Base-by-base conservation (phyloP, 2,797 vertebrate genomes). In the Pangasius macronema region DNA sequence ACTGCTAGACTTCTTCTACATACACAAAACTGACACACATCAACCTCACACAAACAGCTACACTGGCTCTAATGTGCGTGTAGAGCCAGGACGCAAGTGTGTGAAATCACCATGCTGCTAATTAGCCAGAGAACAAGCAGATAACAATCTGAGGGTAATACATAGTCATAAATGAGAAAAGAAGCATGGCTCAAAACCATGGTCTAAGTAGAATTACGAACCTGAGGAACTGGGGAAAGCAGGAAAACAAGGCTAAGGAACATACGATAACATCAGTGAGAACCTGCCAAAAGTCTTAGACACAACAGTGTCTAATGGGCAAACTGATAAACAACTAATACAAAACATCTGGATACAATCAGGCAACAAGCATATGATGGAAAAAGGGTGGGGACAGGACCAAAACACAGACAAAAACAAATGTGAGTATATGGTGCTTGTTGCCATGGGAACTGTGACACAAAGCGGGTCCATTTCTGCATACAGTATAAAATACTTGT, bases 301-400 rank as follows among this genome's bases (percentile, higher is more conserved):
- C 81, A 83, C 10, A 51, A 13, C 1, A 1, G 22, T 30, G 39
- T 67, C 30, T 67, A 67, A 82, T 63, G 24, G 36, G 79, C 7
- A 82, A 46, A 82, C 33, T 82, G 57, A 63, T 57, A 79, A 79
- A 20, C n/a, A 79, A 33, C 30, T 36, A 79, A 57, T 22, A 79
- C 51, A 79, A 79, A 22, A 57, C 76, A 57, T 36, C n/a, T 79
- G 76, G 49, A 77, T 8, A 57, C 30, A 57, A 57, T 79, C 51
- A 55, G 8, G 51, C 24, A 55, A 36, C 1, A 30, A n/a, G 9
- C 30, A 36, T 20, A 55, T 79, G 76, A 24, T 0, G 3, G 49
- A 79, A 59, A 57, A n/a, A 11, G 11, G 20, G 57, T 59, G 36
- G 36, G 39, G 30, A 46, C 24, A 1, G 13, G 36, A 46, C 9